A percentile compares a stretch with the other conserved stretches of the same genome.
Conservation (phyloP, 2,888 invertebrate species). For the Drosophila ochracea region DNA sequence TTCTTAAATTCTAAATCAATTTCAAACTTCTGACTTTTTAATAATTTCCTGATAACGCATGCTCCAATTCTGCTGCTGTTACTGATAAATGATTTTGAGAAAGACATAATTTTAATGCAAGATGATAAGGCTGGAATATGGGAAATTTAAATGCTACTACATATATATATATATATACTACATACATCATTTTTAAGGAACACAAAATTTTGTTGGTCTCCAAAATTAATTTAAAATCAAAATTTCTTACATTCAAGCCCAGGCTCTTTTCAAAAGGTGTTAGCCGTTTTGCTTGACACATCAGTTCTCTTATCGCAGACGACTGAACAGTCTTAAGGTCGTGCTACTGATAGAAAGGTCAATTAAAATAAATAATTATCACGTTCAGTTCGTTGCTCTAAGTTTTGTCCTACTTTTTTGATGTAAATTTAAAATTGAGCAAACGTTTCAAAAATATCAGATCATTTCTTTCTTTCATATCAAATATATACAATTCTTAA, state of each 20-base stretch:
- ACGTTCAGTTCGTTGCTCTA: background rate
- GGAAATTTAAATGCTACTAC: too few species aligned
- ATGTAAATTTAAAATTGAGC: background rate
- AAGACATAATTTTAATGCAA: background rate
- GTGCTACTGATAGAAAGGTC: background rate
- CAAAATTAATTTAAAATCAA: background rate
- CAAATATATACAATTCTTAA: background rate
- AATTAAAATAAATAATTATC: background rate
- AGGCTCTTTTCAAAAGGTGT: background rate
- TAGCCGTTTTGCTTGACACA: background rate
- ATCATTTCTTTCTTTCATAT: background rate
- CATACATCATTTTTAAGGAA: background rate
- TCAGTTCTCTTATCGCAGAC: background rate
- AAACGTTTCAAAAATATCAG: background rate
- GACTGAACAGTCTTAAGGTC: background rate
- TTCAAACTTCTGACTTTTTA: background rate
- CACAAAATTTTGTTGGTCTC: background rate
- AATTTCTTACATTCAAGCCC: background rate
- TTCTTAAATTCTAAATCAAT: background rate
- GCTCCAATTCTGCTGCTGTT: background rate
- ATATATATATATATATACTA: background rate
- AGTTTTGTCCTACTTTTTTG: background rate
- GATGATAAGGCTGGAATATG: background rate
- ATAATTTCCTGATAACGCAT: background rate
- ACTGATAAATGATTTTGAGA: background rate